Percentiles rank a stretch among this genome's conserved stretches.
These are phyloP conservation scores for Elephas maximus DNA, from an alignment of 2,113 vertebrate species.

Conservation along the genomic window DNA sequence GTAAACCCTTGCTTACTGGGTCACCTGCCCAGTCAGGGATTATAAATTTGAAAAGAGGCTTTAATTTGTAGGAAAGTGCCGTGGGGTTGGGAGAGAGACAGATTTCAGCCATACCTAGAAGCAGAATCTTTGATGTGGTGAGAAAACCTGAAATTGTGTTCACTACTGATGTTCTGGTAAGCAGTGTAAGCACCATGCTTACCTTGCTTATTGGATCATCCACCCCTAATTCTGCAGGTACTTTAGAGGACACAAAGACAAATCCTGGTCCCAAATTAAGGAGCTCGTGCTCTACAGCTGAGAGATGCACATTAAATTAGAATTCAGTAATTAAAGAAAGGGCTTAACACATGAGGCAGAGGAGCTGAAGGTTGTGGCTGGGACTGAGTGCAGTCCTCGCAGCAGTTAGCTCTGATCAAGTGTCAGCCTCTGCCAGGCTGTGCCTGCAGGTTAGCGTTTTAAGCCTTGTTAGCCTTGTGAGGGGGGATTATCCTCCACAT, in stretches of 20 bases:
- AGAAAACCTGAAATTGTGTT: too few relatives aligned
- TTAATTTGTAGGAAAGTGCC: too few relatives aligned
- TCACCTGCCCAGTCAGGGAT: too few relatives aligned
- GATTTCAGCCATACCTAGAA: too few relatives aligned
- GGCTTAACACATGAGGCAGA: background rate
- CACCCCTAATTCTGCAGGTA: background rate
- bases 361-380: background rate
- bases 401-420: fast-evolving
- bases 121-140: too few relatives aligned
- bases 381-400: fast-evolving
- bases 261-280: background rate
- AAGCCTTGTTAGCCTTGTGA: fast-evolving
- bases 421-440: background rate
- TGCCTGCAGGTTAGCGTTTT: fast-evolving
- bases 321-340: background rate
- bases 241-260: background rate
- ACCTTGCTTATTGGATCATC: background rate
- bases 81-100: too few relatives aligned
- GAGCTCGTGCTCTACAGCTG: background rate
- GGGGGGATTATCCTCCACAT: too few relatives aligned
- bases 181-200: too few relatives aligned
- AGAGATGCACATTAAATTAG: background rate
- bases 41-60: too few relatives aligned
- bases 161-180: too few relatives aligned
- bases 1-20: too few relatives aligned